Percentiles rank a stretch among this genome's conserved stretches.
Evolutionary conservation across 1,140 invertebrate genomes (phyloP).

Genomic region (Drosophila carrolli): DNA sequence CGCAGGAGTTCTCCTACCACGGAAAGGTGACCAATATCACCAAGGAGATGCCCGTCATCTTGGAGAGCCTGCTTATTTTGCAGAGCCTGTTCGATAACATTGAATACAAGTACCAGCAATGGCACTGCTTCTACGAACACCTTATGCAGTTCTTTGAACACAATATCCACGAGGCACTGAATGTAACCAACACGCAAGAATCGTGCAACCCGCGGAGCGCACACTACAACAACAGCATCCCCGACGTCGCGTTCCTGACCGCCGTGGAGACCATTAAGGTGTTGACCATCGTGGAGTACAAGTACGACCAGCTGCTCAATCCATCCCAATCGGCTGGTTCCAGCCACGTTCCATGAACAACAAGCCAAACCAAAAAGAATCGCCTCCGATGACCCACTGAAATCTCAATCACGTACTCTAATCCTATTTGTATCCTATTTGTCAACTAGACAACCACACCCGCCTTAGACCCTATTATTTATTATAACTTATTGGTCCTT

Average conservation of each 20-base stretch:
- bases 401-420: slow-evolving; percentile 29
- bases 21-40: neutral
- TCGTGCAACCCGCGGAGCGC: neutral
- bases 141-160: slow-evolving; percentile 22
- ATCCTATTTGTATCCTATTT: neutral
- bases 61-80: slow-evolving; percentile 21
- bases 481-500: slow-evolving; percentile 14
- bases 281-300: slow-evolving; percentile 23
- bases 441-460: neutral
- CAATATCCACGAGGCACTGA: slow-evolving; percentile 24
- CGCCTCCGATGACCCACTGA: slow-evolving; percentile 10
- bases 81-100: neutral
- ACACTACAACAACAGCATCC: neutral
- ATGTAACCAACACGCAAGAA: neutral
- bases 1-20: neutral
- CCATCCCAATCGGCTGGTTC: neutral
- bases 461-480: slow-evolving; percentile 22
- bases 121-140: neutral
- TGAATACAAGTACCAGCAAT: neutral
- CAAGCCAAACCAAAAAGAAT: slow-evolving; percentile 28
- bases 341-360: neutral
- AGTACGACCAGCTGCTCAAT: slow-evolving; percentile 23
- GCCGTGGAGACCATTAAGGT: slow-evolving; percentile 33
- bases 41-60: slow-evolving; percentile 32
- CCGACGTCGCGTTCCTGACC: neutral